These are phyloP conservation scores for Hypsopygia costalis DNA, from an alignment of 2,888 invertebrate species.

Conservation along the genomic window DNA sequence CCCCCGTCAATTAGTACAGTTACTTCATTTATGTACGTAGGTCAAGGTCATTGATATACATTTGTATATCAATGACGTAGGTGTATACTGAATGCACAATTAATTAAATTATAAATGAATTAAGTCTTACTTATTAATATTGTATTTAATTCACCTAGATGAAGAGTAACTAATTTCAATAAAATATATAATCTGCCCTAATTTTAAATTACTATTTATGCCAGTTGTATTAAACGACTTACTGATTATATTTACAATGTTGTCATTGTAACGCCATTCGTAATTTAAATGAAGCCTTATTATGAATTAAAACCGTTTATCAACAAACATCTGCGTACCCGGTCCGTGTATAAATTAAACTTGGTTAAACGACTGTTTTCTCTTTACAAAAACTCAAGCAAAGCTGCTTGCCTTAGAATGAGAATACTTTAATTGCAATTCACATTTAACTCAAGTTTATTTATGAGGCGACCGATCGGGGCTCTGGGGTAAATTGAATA, in stretches of 20 bases:
- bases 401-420: constrained; percentile 39
- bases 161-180: too few species aligned
- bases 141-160: too few species aligned
- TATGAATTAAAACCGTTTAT: constrained; percentile 49
- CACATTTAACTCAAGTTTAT: constrained; percentile 20
- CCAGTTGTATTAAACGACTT: too few species aligned
- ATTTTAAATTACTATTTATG: too few species aligned
- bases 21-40: too few species aligned
- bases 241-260: constrained; percentile 5
- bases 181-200: too few species aligned
- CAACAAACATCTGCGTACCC: constrained; percentile 65
- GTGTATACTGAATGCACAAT: too few species aligned
- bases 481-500: not conserved
- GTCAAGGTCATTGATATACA: too few species aligned
- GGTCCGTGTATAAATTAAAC: constrained; percentile 58
- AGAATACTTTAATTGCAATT: constrained; percentile 35
- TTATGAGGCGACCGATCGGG: constrained; percentile 8
- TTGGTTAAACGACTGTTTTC: constrained; percentile 53
- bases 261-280: constrained; percentile 16
- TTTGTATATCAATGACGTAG: too few species aligned
- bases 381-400: constrained; percentile 52
- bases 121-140: too few species aligned
- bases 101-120: too few species aligned
- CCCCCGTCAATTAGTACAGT: too few species aligned
- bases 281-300: constrained; percentile 27